phyloP scores from a whole-genome alignment of 2,888 invertebrate genomes.

The Tineola bisselliella region DNA sequence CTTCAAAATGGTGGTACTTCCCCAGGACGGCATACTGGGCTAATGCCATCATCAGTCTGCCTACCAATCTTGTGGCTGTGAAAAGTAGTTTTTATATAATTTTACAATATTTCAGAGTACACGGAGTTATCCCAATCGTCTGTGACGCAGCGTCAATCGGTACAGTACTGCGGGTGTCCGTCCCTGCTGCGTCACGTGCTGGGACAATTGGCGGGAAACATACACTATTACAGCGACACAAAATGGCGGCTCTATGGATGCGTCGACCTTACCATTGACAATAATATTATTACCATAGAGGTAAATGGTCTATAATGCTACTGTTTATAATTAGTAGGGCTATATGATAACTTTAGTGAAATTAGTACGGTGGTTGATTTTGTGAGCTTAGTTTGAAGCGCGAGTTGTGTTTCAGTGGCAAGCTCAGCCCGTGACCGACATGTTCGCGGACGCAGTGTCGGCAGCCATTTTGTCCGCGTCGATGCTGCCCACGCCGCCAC shows the following conservation, averaged over 20 bases:
- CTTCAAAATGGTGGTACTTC: too few species aligned
- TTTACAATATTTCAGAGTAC: slow-evolving; percentile 76
- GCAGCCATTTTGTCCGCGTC: slow-evolving; percentile 85
- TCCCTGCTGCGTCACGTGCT: slow-evolving; percentile 78
- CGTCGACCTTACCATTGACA: slow-evolving; percentile 83
- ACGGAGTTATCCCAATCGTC: slow-evolving; percentile 95
- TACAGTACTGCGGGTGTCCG: slow-evolving; percentile 83
- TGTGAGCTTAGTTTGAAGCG: too few species aligned
- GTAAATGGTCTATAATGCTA: slow-evolving; percentile 30
- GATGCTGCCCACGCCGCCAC: slow-evolving; percentile 33
- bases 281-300: slow-evolving; percentile 86
- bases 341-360: too few species aligned
- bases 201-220: slow-evolving; percentile 78
- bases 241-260: slow-evolving; percentile 83
- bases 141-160: slow-evolving; percentile 90
- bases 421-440: slow-evolving; percentile 94
- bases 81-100: not conserved
- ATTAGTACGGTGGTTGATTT: too few species aligned
- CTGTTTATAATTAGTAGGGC: not conserved
- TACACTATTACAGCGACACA: slow-evolving; percentile 74
- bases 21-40: too few species aligned
- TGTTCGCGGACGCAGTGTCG: slow-evolving; percentile 96
- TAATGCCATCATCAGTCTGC: not conserved
- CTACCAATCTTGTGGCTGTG: too few species aligned
- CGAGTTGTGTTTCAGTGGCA: slow-evolving; percentile 79